Conservation (phyloP, 2,113 vertebrate species). For the Siniperca chuatsi region DNA sequence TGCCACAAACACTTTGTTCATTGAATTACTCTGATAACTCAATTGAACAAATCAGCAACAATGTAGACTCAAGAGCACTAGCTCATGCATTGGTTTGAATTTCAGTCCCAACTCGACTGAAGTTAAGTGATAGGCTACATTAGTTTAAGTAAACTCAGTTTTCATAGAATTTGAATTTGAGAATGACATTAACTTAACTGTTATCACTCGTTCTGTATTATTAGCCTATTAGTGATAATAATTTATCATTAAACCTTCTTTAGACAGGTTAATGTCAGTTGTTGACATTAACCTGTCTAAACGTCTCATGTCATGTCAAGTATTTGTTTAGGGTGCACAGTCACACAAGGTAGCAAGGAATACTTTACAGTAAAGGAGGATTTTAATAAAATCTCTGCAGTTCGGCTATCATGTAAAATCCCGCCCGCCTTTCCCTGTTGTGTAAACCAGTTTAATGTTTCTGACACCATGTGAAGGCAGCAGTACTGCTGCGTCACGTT, state of each 20-base stretch:
- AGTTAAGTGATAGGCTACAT: background rate
- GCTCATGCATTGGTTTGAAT: background rate
- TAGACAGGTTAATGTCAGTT: background rate
- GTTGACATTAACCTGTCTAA: background rate
- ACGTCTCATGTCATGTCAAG: background rate
- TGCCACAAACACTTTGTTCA: background rate
- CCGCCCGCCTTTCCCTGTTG: background rate
- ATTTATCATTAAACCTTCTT: background rate
- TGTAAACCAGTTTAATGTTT: conserved; percentile 18
- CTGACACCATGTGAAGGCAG: conserved; percentile 56
- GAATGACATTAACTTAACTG: background rate
- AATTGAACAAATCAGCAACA: background rate
- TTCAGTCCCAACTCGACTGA: background rate
- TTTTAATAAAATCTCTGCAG: background rate
- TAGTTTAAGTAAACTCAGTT: background rate
- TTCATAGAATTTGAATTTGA: background rate
- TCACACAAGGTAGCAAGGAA: background rate
- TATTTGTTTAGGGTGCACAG: background rate
- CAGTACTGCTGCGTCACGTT: conserved; percentile 72
- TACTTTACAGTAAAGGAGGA: background rate
- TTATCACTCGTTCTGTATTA: background rate
- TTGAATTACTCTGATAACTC: conserved; percentile 11
- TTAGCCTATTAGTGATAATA: background rate
- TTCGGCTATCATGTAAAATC: background rate
- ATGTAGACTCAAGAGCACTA: background rate